phyloP scores from a whole-genome alignment of 2,888 invertebrate species.

The Parochlus steinenii region DNA sequence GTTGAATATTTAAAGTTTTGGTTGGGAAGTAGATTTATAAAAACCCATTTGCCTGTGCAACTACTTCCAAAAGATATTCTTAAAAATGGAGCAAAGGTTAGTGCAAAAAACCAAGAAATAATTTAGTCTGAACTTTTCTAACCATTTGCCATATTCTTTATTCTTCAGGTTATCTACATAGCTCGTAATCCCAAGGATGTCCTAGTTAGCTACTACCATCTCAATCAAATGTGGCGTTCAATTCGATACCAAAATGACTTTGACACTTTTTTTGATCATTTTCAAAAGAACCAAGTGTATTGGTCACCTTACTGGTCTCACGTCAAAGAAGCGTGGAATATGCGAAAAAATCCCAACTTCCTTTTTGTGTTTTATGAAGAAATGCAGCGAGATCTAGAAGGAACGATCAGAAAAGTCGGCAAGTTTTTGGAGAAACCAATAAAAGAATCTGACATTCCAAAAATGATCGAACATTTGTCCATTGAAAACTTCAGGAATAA shows the following conservation, averaged over 20 bases:
- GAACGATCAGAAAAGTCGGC: constrained; percentile 39
- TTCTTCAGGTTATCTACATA: constrained; percentile 65
- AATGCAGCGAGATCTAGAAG: constrained; percentile 45
- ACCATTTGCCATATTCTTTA: too few species aligned
- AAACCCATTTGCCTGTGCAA: constrained; percentile 63
- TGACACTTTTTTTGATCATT: constrained; percentile 51
- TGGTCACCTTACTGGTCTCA: constrained; percentile 69
- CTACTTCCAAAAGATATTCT: constrained; percentile 47
- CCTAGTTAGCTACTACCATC: constrained; percentile 65
- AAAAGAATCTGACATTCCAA: constrained; percentile 37
- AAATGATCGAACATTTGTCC: constrained; percentile 52
- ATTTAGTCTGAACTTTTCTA: too few species aligned
- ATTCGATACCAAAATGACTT: constrained; percentile 53
- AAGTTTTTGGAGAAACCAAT: constrained; percentile 43
- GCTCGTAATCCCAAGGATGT: constrained; percentile 77
- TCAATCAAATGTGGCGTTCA: constrained; percentile 50
- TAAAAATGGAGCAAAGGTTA: constrained; percentile 36
- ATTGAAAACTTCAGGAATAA: constrained; percentile 68
- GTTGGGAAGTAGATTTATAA: too few species aligned
- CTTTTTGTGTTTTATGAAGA: constrained; percentile 70
- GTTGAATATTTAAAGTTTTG: too few species aligned
- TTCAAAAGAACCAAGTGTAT: too few species aligned
- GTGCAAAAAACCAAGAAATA: too few species aligned
- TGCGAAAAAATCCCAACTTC: constrained; percentile 47
- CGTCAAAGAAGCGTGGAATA: constrained; percentile 56